These are phyloP conservation scores for Lamproptera curius DNA, from an alignment of 2,888 invertebrate species.

Conservation along the genomic window DNA sequence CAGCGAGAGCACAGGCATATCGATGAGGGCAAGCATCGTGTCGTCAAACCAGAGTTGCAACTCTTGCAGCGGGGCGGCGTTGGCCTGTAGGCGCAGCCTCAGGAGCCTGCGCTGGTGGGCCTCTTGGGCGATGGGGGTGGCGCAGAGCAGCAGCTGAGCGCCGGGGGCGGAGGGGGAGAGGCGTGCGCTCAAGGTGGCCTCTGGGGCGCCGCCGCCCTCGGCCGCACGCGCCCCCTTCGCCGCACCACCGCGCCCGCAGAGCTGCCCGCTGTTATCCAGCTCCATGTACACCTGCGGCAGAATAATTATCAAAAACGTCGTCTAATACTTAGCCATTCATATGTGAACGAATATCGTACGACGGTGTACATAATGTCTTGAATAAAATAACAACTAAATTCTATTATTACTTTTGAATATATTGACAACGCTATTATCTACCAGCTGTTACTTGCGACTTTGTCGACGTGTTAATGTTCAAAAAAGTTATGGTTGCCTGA, in stretches of 20 bases:
- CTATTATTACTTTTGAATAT: too few species aligned
- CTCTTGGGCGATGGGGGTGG: constrained; percentile 28
- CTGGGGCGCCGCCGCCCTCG: constrained; percentile 21
- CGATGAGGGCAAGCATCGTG: constrained; percentile 82
- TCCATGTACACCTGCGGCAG: constrained; percentile 46
- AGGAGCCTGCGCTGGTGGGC: constrained; percentile 27
- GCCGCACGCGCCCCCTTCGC: constrained; percentile 19
- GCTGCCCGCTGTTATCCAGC: constrained; percentile 35
- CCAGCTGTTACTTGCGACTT: too few species aligned
- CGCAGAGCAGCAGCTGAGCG: constrained; percentile 26
- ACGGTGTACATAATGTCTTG: too few species aligned
- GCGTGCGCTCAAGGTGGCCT: constrained; percentile 23
- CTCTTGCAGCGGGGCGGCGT: constrained; percentile 80
- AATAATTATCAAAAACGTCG: too few species aligned
- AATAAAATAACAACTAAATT: too few species aligned
- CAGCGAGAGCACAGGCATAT: constrained; percentile 86
- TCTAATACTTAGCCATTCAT: too few species aligned
- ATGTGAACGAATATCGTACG: too few species aligned
- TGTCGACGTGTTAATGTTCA: too few species aligned
- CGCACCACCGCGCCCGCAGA: constrained; percentile 21
- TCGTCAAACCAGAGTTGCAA: constrained; percentile 91
- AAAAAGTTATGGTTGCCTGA: too few species aligned
- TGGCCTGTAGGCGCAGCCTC: constrained; percentile 52
- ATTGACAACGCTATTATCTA: too few species aligned
- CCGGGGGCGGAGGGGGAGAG: constrained; percentile 29